Base-by-base conservation (phyloP, 2,113 vertebrate species). In the Heliornis fulica region DNA sequence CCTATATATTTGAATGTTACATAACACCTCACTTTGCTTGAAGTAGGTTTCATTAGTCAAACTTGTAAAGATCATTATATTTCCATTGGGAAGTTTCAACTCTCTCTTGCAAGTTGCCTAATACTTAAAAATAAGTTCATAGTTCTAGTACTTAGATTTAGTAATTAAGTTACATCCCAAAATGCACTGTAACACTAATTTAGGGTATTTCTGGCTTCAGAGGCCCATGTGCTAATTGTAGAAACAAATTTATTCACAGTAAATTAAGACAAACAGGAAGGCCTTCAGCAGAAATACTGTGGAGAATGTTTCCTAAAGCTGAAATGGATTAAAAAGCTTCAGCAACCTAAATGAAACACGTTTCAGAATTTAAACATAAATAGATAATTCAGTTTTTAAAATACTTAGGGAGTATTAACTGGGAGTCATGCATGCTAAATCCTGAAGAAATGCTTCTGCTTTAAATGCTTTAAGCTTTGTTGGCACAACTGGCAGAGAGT, bases 231-330 rank as follows among this genome's bases (percentile, higher is more conserved):
- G 59, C n/a, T 90, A 95, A 89, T 94, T 94, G 57, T 50, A 87
- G 83, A 95, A 93, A 70, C 83, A 90, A 94, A 95, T 96, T 94
- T 93, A 89, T 96, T 90, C 87, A 60, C 54, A 89, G 48, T 83
- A 69, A 95, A 91, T 94, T 60, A 94, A 93, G 78, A 69, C 81
- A 94, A 94, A 91, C 56, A 84, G 65, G 89, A 94, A 92, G 19
- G 38, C 48, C 72, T 91, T 92, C 43, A 89, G 60, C 66, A 76
- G 87, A 92, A 89, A 82, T 84, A 68, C 83, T 91, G 45, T 41
- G 28, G 72, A 96, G 87, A 74, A 93, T 63, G 40, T 84, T 96
- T 94, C 48, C 61, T 84, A 50, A 94, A 84, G n/a, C 56, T 78
- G 74, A 82, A 91, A 89, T 25, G 40, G 57, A 89, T 79, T 90